Evolutionary conservation across 2,888 invertebrate genomes (phyloP).

Genomic region (Eupithecia subfuscata): DNA sequence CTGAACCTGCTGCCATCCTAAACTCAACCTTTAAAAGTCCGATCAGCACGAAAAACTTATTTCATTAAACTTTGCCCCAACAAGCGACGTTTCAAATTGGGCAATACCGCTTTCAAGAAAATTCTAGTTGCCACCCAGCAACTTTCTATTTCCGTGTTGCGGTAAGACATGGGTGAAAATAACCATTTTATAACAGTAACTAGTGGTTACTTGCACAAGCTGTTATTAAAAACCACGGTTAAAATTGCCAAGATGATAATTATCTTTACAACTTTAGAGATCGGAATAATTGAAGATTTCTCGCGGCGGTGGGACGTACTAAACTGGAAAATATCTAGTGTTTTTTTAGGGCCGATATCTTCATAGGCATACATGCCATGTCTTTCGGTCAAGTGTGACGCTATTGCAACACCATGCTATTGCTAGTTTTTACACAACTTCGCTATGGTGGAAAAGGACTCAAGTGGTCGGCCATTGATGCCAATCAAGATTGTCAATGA

Average conservation of each 20-base stretch:
- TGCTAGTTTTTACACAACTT: background rate
- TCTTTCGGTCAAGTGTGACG: background rate
- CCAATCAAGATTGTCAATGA: slow-evolving; percentile 16
- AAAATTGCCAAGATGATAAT: slow-evolving; percentile 14
- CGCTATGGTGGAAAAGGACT: background rate
- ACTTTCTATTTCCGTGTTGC: slow-evolving; percentile 56
- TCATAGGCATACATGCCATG: too few species aligned
- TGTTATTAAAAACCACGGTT: slow-evolving; percentile 23
- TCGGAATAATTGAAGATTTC: background rate
- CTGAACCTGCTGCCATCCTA: slow-evolving; percentile 2
- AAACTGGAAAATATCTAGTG: background rate
- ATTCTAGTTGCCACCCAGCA: slow-evolving; percentile 49
- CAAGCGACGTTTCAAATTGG: slow-evolving; percentile 45
- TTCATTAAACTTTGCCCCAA: slow-evolving; percentile 52
- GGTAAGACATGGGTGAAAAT: slow-evolving; percentile 31
- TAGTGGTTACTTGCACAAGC: slow-evolving; percentile 17
- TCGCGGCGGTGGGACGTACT: background rate
- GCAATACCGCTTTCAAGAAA: slow-evolving; percentile 49
- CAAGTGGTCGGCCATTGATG: background rate
- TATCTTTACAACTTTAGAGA: slow-evolving; percentile 5
- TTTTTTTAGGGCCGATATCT: background rate
- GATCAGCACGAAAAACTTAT: slow-evolving; percentile 44
- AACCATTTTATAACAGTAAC: slow-evolving; percentile 17
- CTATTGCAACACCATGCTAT: background rate
- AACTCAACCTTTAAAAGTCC: slow-evolving; percentile 6